Percentiles rank a stretch among this genome's conserved stretches.
Conservation (phyloP, 2,113 vertebrate species). For the Cisticola juncidis region DNA sequence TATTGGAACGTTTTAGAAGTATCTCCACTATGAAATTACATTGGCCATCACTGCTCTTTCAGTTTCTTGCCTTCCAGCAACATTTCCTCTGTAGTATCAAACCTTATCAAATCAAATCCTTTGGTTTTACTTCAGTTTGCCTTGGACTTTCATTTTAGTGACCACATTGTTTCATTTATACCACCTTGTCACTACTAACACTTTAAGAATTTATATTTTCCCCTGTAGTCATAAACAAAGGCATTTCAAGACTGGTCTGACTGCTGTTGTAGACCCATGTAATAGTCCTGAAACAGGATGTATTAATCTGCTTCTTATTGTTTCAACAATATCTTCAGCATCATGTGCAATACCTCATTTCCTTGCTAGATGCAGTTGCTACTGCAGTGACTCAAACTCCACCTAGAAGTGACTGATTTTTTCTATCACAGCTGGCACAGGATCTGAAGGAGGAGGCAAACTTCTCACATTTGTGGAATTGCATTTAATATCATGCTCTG, state of each 20-base stretch:
- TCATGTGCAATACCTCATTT: background rate
- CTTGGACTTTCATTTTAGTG: background rate
- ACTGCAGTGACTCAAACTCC: background rate
- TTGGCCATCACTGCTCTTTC: fast-evolving
- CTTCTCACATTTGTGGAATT: background rate
- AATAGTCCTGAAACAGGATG: background rate
- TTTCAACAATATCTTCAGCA: background rate
- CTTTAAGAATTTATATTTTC: background rate
- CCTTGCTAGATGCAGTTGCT: background rate
- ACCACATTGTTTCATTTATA: background rate
- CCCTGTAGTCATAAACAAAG: background rate
- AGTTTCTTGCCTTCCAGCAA: background rate
- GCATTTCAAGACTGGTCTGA: background rate
- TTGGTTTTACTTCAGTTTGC: background rate
- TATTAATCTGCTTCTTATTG: background rate
- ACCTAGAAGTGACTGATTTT: background rate
- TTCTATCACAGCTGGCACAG: background rate
- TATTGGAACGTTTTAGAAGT: background rate
- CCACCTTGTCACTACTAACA: background rate
- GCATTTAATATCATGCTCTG: background rate
- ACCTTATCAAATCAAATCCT: background rate
- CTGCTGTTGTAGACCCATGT: background rate
- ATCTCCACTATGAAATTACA: background rate
- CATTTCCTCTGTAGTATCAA: background rate
- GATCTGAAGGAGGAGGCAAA: background rate